Base-by-base conservation (phyloP, 2,113 vertebrate species). In the Aegotheles bennettii region DNA sequence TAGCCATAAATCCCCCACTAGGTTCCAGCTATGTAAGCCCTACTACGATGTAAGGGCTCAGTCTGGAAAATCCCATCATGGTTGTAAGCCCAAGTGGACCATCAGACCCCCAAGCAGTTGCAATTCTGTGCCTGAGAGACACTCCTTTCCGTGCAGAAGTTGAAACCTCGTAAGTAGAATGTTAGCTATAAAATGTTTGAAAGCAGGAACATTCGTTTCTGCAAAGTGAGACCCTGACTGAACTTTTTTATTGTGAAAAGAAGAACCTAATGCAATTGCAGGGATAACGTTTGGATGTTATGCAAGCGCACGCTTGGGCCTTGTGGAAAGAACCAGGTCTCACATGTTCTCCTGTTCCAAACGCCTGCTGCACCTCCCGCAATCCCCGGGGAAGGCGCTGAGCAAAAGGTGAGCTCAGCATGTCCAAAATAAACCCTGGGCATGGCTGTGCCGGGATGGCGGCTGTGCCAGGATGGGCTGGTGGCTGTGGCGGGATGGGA, bases 321-420 rank as follows among this genome's bases (percentile, higher is more conserved):
- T 85, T 85, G 42, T 45, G 78, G 84, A 83, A 69, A 70, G 91
- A 93, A 69, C 74, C 76, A 69, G 93, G 77, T 88, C 79, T 90
- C 94, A 61, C 67, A 73, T 23, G 81, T 67, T 78, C 57, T 67
- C 81, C 91, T 89, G 31, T 81, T 88, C 81, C 50, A 92, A 90
- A 91, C 56, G 82, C 71, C 21, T 68, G 84, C 78, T 33, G 90
- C 95, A 79, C 78, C 79, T 93, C 90, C 63, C 2, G 33, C 69
- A 73, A 65, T 80, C 68, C 64, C 84, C 2, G 60, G 84, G 69
- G 87, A 94, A 73, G 2, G 76, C 2, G 47, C 73, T 87, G 23
- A 57, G 90, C 83, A 33, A 67, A 86, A 92, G 95, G 89, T 74
- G 91, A 90, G 68, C 86, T 94, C 92, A 89, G n/a, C 50, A 13